Base-by-base conservation (phyloP, 2,888 invertebrate genomes). In the Tromatobia lineatoria region DNA sequence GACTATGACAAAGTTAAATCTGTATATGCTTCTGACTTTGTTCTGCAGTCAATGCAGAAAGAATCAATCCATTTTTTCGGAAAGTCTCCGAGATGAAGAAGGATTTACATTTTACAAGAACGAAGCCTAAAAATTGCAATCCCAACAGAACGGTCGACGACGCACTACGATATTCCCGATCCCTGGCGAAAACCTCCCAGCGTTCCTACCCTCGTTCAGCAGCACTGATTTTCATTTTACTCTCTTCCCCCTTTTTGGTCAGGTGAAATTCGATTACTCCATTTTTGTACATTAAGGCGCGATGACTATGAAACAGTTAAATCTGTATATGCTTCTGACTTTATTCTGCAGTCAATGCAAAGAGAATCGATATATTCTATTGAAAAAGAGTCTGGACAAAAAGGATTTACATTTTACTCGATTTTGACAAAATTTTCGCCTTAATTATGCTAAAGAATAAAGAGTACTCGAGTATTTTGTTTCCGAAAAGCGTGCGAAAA, bases 121-220 rank as follows among this genome's bases (percentile, higher is more conserved):
- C 96, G 47, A 97, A 97, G 92, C 98, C 98, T 15, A 94, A 95
- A 94, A 97, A 97, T 93, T 97, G 97, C 92, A 96, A 96, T 71
- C 95, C 96, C 77, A 95, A 94, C 88, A 94, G 97, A 54, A 96
- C 95, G 10, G 94, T 96, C 2, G 96, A 96, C 34, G 97, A 97
- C 87, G 97, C 97, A 97, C 94, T 97, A 95, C 91, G 96, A 96
- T 67, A 92, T 91, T 47, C 89, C 93, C 1, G 93, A 93, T 85
- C 93, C 93, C 1, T 93, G 93, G 93, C 88, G 93, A 64, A 93
- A 92, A 84, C 93, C 91, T 76, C 92, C 92, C n/a, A 91, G 82
- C 76, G 92, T 91, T 20, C 93, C 92, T 0, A 92, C 93, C 13
- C 92, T 93, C 73, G 93, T 93, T 4, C 91, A 93, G 80, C 93